phyloP scores from a whole-genome alignment of 2,113 vertebrate species.

The Tursiops truncatus region DNA sequence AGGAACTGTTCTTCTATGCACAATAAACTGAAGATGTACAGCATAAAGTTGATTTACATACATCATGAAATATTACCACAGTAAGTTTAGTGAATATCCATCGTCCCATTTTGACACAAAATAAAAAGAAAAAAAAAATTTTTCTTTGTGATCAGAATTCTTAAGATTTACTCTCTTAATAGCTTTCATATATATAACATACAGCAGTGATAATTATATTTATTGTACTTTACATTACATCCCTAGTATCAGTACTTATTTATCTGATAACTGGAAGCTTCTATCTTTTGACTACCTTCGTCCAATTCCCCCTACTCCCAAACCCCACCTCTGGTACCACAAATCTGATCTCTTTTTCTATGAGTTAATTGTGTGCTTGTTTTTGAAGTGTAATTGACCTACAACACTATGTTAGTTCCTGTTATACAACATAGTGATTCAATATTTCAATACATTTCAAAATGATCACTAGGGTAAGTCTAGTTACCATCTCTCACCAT shows the following conservation, averaged over 20 bases:
- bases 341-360: neutral
- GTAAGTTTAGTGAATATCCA: neutral
- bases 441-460: neutral
- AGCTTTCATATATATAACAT: neutral
- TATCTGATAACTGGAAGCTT: neutral
- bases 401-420: neutral
- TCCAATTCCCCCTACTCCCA: neutral
- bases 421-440: neutral
- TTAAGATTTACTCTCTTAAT: neutral
- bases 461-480: neutral
- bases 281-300: neutral
- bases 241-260: too few relatives aligned
- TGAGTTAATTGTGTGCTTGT: neutral
- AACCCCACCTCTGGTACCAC: neutral
- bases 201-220: neutral
- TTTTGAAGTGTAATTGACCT: neutral
- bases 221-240: too few relatives aligned
- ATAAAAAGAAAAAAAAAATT: neutral
- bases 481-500: neutral
- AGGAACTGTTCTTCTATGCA: neutral
- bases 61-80: neutral
- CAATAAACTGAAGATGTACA: neutral
- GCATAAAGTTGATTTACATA: neutral
- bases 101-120: neutral
- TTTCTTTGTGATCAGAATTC: neutral